Base-by-base conservation (phyloP, 1,140 invertebrate species). In the Steinernema khuongi region DNA sequence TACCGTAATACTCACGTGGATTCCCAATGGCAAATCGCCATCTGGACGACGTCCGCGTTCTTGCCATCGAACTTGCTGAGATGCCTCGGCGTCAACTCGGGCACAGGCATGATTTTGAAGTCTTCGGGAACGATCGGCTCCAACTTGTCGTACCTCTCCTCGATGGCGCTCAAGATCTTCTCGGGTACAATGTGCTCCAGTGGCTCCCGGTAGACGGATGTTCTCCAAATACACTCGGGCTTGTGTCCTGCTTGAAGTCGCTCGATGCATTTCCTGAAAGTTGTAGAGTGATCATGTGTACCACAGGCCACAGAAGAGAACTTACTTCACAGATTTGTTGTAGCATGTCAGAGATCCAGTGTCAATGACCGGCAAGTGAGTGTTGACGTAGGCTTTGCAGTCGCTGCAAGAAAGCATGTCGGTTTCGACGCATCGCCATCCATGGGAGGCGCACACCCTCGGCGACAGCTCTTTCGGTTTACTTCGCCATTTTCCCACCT, bases 21-120 rank as follows among this genome's bases (percentile, higher is more conserved):
- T 22, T 60, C 50, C 50, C 50, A 60, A 26, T 26, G 4, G 26
- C 50, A 60, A n/a, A 60, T 60, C 50, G 50, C 50, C 50, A 60
- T 60, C 4, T 7, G 4, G 7, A 22, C 50, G 19, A 26, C 26
- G 11, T 60, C 50, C 4, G 50, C 50, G 11, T 60, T 11, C 22
- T 60, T 60, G 14, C 50, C 50, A 26, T 60, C 19, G 22, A 60
- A 60, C 50, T 60, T 60, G 14, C 26, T 60, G 50, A 60, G 50
- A 60, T 60, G 50, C 7, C 4, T 22, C 14, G 50, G 2, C 4
- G 50, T 60, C 14, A 60, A n/a, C 19, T 14, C 50, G 11, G 11
- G 14, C 7, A 41, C n/a, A 22, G 50, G 50, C 50, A n/a, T 14
- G 26, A 60, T 60, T 14, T 2, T 17, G 26, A 7, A 22, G 19